Evolutionary conservation across 2,113 vertebrate species (phyloP).

Genomic region (Aegypius monachus): DNA sequence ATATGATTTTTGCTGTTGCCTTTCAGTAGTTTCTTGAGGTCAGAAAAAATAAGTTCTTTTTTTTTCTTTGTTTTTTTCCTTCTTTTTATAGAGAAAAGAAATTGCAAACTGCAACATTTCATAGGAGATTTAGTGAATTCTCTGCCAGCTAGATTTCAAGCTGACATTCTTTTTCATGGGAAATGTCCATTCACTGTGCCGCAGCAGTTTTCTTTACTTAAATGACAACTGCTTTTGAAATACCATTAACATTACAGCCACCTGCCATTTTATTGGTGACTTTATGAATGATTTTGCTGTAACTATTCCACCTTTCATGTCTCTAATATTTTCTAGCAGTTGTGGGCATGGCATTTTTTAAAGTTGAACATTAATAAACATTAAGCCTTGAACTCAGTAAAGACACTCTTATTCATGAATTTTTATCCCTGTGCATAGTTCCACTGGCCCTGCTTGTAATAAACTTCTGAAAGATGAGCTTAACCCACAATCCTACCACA

Average conservation of each 20-base stretch:
- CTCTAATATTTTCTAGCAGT: background rate
- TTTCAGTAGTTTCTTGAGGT: background rate
- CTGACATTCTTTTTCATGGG: background rate
- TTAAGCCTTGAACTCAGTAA: background rate
- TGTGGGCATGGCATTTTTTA: background rate
- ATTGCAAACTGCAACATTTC: background rate
- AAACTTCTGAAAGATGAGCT: background rate
- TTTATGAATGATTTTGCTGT: background rate
- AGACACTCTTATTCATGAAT: background rate
- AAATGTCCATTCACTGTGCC: background rate
- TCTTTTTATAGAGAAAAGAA: background rate
- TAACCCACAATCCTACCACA: background rate
- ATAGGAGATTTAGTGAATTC: background rate
- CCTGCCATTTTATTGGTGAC: background rate
- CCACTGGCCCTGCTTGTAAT: background rate
- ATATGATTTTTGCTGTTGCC: background rate
- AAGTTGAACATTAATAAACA: background rate
- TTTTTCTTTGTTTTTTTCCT: accelerated
- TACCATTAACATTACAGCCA: background rate
- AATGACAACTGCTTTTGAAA: background rate
- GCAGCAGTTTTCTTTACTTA: background rate
- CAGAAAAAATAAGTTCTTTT: background rate
- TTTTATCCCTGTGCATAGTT: background rate
- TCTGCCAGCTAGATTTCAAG: background rate
- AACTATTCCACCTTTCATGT: background rate